Conservation (phyloP, 2,888 invertebrate genomes). For the Diarsia rubi region DNA sequence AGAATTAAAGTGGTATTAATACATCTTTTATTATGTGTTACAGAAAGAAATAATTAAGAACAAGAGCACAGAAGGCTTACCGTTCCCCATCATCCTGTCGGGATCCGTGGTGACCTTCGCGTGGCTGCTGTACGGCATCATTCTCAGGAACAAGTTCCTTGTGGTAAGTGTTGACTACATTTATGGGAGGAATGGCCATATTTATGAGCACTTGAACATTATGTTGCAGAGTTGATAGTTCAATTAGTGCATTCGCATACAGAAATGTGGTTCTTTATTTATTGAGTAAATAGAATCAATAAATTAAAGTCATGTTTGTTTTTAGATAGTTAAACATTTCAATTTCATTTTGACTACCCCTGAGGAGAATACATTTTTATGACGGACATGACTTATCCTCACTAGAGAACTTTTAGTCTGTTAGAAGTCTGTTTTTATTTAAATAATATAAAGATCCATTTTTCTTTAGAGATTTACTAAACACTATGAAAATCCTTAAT, state of each 20-base stretch:
- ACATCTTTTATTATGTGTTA: constrained; percentile 64
- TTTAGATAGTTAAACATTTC: no score
- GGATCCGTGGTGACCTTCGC: constrained; percentile 94
- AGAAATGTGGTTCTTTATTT: no score
- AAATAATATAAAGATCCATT: no score
- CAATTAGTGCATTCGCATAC: neutral
- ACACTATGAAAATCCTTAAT: no score
- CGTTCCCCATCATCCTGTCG: constrained; percentile 96
- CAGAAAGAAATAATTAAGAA: constrained; percentile 95
- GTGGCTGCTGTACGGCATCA: constrained; percentile 96
- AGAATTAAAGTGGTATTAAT: neutral
- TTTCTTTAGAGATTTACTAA: no score
- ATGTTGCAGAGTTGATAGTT: neutral
- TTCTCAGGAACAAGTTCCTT: constrained; percentile 94
- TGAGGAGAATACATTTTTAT: no score
- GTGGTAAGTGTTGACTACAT: constrained; percentile 92
- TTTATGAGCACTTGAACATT: neutral
- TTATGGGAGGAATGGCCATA: neutral
- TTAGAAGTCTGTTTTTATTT: no score
- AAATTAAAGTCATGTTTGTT: no score
- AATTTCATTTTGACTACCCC: no score
- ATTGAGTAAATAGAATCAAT: no score
- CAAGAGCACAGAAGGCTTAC: constrained; percentile 96
- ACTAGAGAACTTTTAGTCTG: no score
- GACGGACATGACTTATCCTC: no score